Percentiles rank a stretch among this genome's conserved stretches.
Evolutionary conservation across 2,797 vertebrate genomes (phyloP).

Genomic region (Enoplosus armatus): DNA sequence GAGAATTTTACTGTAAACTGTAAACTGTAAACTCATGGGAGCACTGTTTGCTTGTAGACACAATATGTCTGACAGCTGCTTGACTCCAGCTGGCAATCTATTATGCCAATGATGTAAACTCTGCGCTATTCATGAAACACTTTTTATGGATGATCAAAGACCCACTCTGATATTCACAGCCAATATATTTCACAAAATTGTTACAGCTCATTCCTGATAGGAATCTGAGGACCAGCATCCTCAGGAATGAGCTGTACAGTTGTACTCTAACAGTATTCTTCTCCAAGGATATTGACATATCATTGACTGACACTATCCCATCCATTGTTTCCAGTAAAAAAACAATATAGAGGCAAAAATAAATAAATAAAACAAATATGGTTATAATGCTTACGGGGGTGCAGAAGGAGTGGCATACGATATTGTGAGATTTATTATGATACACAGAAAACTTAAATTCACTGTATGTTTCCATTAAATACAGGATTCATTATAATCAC

Average conservation of each 20-base stretch:
- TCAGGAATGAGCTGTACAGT: no score
- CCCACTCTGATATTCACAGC: constrained; percentile 14
- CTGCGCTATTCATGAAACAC: constrained; percentile 18
- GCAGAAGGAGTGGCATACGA: background rate
- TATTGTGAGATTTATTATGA: background rate
- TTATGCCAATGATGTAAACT: constrained; percentile 21
- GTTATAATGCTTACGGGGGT: no score
- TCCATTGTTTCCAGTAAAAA: no score
- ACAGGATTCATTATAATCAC: background rate
- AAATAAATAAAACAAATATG: no score
- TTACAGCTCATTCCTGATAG: background rate
- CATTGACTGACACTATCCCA: no score
- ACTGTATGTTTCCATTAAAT: background rate
- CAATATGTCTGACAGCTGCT: constrained; percentile 44
- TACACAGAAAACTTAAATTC: no score
- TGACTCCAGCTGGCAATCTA: constrained; percentile 41
- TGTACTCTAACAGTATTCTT: background rate
- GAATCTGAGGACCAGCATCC: no score
- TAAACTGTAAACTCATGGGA: constrained; percentile 31
- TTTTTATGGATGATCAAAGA: constrained; percentile 8
- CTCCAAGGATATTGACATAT: no score
- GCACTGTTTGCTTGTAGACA: constrained; percentile 16
- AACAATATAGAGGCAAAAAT: no score
- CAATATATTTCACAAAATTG: background rate
- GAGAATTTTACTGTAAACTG: background rate